These are phyloP conservation scores for Polypterus senegalus DNA, from an alignment of 2,113 vertebrate genomes.

Conservation along the genomic window DNA sequence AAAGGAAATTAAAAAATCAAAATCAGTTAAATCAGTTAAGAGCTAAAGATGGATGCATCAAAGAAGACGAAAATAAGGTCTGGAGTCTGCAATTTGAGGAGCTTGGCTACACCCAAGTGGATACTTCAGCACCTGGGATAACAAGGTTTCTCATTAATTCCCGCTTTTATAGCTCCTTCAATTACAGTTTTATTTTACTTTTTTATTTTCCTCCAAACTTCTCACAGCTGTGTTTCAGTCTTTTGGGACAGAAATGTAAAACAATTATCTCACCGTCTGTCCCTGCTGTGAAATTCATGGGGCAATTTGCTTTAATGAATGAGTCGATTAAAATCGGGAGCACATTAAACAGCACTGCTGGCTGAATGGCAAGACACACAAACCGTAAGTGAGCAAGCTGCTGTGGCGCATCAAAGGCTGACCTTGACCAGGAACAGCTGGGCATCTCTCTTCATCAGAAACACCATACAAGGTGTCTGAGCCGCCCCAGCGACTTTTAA, in stretches of 20 bases:
- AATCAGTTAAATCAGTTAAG: no score
- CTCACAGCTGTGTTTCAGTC: conserved; percentile 5
- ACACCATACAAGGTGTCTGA: no score
- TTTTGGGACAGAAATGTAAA: conserved; percentile 1
- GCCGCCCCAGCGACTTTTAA: no score
- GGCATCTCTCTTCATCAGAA: no score
- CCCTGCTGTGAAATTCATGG: neutral
- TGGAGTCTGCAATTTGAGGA: no score
- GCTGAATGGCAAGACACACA: neutral
- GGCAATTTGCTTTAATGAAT: conserved; percentile 18
- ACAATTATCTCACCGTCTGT: neutral
- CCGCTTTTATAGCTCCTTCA: no score
- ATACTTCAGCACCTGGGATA: no score
- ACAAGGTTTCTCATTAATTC: no score
- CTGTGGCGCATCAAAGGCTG: conserved; percentile 11
- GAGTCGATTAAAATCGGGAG: conserved; percentile 21
- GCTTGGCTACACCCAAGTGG: no score
- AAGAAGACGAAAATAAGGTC: no score
- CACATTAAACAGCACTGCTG: conserved; percentile 13
- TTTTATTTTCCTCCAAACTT: conserved; percentile 2
- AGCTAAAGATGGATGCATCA: neutral
- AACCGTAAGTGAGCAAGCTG: conserved; percentile 6
- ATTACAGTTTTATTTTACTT: no score
- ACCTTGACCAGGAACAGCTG: conserved; percentile 1
- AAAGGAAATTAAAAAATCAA: no score